Percentiles rank a stretch among this genome's conserved stretches.
phyloP scores from a whole-genome alignment of 2,888 invertebrate genomes.

The Aelia acuminata region DNA sequence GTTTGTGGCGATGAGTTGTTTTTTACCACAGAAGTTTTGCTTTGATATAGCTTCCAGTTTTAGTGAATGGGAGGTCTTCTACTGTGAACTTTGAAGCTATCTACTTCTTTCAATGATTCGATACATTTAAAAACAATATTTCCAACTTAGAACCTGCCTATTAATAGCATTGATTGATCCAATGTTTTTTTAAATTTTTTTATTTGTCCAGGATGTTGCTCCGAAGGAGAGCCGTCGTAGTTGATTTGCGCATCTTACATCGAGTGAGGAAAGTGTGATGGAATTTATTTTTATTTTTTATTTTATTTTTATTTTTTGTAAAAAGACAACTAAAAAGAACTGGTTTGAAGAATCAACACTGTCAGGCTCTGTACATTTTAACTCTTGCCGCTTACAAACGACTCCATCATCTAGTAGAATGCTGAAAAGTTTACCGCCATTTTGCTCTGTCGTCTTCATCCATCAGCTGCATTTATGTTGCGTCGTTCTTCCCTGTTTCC shows the following conservation, averaged over 20 bases:
- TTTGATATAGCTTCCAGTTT: not conserved
- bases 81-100: not conserved
- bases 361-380: not conserved
- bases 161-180: not conserved
- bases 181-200: not conserved
- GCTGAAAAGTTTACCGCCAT: slow-evolving; percentile 13
- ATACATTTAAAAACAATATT: not conserved
- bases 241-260: not conserved
- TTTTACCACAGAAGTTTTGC: no score
- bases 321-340: not conserved
- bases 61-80: not conserved
- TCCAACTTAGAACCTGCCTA: not conserved
- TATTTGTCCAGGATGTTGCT: not conserved
- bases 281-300: not conserved
- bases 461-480: not conserved
- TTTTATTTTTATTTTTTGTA: not conserved
- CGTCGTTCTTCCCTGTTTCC: not conserved
- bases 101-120: not conserved
- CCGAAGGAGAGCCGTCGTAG: not conserved
- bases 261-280: not conserved
- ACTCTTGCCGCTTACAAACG: slow-evolving; percentile 10
- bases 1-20: no score
- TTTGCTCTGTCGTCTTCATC: slow-evolving; percentile 18
- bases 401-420: slow-evolving; percentile 21
- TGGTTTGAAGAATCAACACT: not conserved